Evolutionary conservation across 1,140 invertebrate species (phyloP), one percentile per base, ranked within the genome.

Genomic region (Apis florea): DNA sequence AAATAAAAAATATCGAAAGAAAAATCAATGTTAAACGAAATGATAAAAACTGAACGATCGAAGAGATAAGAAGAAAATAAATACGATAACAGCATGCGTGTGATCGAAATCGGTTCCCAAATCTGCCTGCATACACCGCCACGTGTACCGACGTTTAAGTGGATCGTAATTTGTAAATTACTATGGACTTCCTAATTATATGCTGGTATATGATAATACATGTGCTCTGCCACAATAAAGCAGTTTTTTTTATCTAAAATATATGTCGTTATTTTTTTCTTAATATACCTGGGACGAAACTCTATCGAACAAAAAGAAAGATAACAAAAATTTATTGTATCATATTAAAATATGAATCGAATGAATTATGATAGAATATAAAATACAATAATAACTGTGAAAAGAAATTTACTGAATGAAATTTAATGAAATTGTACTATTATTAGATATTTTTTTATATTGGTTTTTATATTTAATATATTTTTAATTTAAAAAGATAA

Each of bases 171-270:
- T 92, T 92, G 89, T 91, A 91, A 92, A 92, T 90, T 91, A 92
- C 88, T 89, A 91, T 92, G 88, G 85, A 92, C 87, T 92, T 90
- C 90, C 89, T 90, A 90, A 91, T 92, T 91, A 92, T 92, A 92
- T 91, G 91, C 91, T 92, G 90, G 87, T 91, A 92, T 90, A 90
- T 92, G 89, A 92, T 91, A 91, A 92, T 92, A 92, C 90, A 90
- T 92, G 91, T 92, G 91, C 92, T 92, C 91, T 92, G 91, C 91
- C 91, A 92, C 91, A 92, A 92, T 92, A 92, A 92, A 92, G 91
- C 91, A 92, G 91, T 92, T 92, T 92, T 92, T 91, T 92, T 86
- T 87, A 87, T 86, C 85, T 86, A 87, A 85, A 68, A 77, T 47
- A n/a, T 59, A 74, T 67, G 56, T 83, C 79, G 84, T 82, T 82